Percentiles rank a stretch among this genome's conserved stretches.
Evolutionary conservation across 2,113 vertebrate genomes (phyloP).

Genomic region (Psettodes erumei): DNA sequence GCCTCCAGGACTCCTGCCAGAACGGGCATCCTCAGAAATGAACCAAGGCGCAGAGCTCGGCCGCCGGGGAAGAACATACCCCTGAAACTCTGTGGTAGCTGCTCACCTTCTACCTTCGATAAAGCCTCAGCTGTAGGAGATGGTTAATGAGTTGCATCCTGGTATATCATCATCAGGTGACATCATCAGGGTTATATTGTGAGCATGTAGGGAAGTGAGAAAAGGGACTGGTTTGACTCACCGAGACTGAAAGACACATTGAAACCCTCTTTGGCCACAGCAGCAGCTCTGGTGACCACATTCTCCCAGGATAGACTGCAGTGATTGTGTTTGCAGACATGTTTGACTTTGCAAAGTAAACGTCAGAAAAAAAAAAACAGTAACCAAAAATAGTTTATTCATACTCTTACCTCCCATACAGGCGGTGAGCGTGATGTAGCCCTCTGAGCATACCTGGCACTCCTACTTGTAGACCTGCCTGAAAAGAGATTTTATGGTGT

Average conservation of each 20-base stretch:
- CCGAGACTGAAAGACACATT: slow-evolving; percentile 89
- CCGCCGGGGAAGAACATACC: slow-evolving; percentile 82
- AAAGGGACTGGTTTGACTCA: slow-evolving; percentile 63
- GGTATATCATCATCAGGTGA: not conserved
- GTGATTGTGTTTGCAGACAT: not conserved
- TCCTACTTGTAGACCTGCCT: slow-evolving; percentile 90
- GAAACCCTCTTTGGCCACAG: slow-evolving; percentile 88
- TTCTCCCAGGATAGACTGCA: slow-evolving; percentile 86
- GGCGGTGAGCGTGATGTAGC: slow-evolving; percentile 85
- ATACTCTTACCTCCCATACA: slow-evolving; percentile 87
- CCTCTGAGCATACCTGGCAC: slow-evolving; percentile 90
- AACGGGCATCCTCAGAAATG: slow-evolving; percentile 76
- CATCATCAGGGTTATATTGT: not conserved
- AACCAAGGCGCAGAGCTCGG: slow-evolving; percentile 80
- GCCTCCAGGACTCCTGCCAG: slow-evolving; percentile 82
- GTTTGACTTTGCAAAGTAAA: not conserved
- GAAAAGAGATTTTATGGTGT: slow-evolving; percentile 11
- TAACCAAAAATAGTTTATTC: not conserved
- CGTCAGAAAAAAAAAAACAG: not conserved
- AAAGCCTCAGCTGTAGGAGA: slow-evolving; percentile 83
- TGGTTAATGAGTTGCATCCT: not conserved
- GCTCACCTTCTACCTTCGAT: slow-evolving; percentile 80
- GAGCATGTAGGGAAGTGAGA: not conserved
- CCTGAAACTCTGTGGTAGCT: slow-evolving; percentile 80
- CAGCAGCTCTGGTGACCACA: slow-evolving; percentile 82